These are phyloP conservation scores for Meandrina meandrites DNA, from an alignment of 92 coral and sea anemone species.

Conservation along the genomic window DNA sequence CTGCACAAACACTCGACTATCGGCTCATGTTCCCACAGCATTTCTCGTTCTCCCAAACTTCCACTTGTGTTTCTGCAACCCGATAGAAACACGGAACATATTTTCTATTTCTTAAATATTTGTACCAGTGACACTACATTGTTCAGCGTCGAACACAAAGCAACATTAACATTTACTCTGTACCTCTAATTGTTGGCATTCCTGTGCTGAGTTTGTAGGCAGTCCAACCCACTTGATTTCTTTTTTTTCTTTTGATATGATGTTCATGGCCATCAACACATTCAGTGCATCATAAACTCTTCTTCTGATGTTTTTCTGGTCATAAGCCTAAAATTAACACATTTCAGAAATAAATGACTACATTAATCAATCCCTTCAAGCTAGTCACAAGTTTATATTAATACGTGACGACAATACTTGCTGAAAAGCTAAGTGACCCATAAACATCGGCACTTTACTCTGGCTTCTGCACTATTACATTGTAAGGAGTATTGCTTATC, in stretches of 20 bases:
- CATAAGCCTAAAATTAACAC: conserved; percentile 77
- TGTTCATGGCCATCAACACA: conserved; percentile 99
- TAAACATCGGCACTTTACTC: not conserved
- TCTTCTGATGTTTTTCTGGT: conserved; percentile 96
- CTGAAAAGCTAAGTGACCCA: not conserved
- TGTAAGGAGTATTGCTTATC: not conserved
- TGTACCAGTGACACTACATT: too few species aligned
- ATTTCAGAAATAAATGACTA: not conserved
- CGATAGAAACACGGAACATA: too few species aligned
- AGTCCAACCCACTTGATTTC: conserved; percentile 99
- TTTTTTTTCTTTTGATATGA: conserved; percentile 97
- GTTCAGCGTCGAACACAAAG: not conserved
- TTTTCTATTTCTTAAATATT: too few species aligned
- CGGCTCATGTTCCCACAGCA: too few species aligned
- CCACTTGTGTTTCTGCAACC: too few species aligned
- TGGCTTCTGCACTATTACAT: too few species aligned
- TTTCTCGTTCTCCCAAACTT: too few species aligned
- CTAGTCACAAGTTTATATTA: not conserved
- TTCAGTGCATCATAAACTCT: conserved; percentile 98
- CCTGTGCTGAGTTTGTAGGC: conserved; percentile 99
- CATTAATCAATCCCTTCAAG: not conserved
- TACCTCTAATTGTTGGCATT: conserved; percentile 98
- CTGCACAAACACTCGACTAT: too few species aligned
- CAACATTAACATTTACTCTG: not conserved
- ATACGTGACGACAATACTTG: not conserved